Evolutionary conservation across 2,797 vertebrate genomes (phyloP).

Genomic region (Eupleurogrammus muticus): DNA sequence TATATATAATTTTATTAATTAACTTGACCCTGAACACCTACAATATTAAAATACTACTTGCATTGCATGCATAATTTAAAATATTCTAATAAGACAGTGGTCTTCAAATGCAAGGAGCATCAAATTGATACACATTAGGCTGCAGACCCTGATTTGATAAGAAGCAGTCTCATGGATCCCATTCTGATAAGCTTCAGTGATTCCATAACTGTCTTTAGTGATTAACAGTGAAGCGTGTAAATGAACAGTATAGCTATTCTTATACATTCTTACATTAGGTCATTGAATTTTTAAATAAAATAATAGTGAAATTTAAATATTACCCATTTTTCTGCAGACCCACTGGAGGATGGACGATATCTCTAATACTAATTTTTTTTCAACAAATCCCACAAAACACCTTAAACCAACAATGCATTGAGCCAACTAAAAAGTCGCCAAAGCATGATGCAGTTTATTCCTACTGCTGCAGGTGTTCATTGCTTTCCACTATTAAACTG

Average conservation of each 20-base stretch:
- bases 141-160: too few relatives aligned
- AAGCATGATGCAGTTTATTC: not conserved
- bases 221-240: too few relatives aligned
- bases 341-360: not conserved
- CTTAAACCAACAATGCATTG: not conserved
- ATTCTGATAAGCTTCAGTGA: too few relatives aligned
- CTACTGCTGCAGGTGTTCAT: not conserved
- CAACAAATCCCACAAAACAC: not conserved
- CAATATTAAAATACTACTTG: slow-evolving; percentile 3
- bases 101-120: too few relatives aligned
- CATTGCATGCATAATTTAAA: not conserved
- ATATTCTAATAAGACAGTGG: not conserved
- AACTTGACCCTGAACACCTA: not conserved
- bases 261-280: too few relatives aligned
- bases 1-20: not conserved
- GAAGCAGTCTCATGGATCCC: too few relatives aligned
- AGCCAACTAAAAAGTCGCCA: not conserved
- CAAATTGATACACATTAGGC: too few relatives aligned
- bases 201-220: too few relatives aligned
- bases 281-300: too few relatives aligned
- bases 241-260: too few relatives aligned
- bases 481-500: not conserved
- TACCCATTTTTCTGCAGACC: too few relatives aligned
- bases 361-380: not conserved
- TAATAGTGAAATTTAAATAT: too few relatives aligned